These are phyloP conservation scores for Ptyas mucosa DNA, from an alignment of 2,113 vertebrate genomes.

Conservation along the genomic window DNA sequence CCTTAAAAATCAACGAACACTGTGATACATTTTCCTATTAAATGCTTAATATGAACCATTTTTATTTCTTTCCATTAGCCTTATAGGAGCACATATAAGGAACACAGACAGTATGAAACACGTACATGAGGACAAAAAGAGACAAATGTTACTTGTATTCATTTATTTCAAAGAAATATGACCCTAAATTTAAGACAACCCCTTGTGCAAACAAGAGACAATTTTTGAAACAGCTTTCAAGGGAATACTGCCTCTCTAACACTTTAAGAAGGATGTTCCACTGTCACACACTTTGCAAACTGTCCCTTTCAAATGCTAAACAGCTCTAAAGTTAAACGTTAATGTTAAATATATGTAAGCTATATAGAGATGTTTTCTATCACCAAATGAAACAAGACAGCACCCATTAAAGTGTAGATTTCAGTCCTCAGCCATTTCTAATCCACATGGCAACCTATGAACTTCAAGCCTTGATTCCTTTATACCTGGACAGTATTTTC, in stretches of 20 bases:
- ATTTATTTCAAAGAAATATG: background rate
- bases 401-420: background rate
- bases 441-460: background rate
- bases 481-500: background rate
- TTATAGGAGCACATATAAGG: background rate
- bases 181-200: background rate
- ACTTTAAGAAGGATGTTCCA: background rate
- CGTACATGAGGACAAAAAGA: background rate
- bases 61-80: background rate
- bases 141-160: background rate
- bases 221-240: background rate
- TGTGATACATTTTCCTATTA: background rate
- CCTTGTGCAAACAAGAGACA: background rate
- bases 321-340: background rate
- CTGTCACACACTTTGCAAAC: background rate
- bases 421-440: background rate
- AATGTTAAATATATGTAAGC: background rate
- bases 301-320: background rate
- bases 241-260: background rate
- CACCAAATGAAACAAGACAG: background rate
- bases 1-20: background rate
- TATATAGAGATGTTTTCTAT: background rate
- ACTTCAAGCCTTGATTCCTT: background rate
- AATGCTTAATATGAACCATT: background rate
- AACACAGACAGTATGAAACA: background rate